Conservation (phyloP, 1,140 invertebrate species). For the Aphis craccivora region DNA sequence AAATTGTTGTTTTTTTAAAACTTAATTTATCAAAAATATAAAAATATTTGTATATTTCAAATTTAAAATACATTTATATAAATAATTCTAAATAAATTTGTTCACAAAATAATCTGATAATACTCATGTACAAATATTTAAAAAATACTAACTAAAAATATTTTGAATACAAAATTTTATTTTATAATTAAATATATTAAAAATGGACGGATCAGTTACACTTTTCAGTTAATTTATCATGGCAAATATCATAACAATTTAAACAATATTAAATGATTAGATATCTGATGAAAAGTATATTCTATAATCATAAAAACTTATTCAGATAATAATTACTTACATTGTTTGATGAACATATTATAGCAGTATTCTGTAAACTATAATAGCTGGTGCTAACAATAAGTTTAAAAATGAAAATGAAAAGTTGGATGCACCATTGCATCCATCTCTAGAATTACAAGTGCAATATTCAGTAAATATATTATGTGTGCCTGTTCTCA, state of each 20-base stretch:
- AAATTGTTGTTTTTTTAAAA: background rate
- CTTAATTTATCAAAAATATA: background rate
- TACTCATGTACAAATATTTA: background rate
- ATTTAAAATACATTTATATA: background rate
- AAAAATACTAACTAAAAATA: background rate
- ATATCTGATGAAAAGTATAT: background rate
- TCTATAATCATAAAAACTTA: background rate
- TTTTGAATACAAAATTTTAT: background rate
- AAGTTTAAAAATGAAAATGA: conserved; percentile 17
- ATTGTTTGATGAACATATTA: conserved; percentile 15
- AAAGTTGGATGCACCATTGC: conserved; percentile 71
- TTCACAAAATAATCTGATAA: background rate
- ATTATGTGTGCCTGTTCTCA: conserved; percentile 90
- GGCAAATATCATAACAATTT: background rate
- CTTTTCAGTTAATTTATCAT: conserved; percentile 27
- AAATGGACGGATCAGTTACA: conserved; percentile 48
- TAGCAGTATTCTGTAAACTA: background rate
- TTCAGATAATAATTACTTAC: background rate
- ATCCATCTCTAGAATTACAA: conserved; percentile 91
- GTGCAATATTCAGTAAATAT: conserved; percentile 94
- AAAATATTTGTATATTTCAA: background rate
- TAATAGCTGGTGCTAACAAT: background rate
- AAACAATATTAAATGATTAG: background rate
- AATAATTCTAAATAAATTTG: background rate
- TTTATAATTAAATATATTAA: background rate